Percentiles rank a stretch among this genome's conserved stretches.
phyloP scores from a whole-genome alignment of 2,888 invertebrate species.

The Lasioglossum vierecki region DNA sequence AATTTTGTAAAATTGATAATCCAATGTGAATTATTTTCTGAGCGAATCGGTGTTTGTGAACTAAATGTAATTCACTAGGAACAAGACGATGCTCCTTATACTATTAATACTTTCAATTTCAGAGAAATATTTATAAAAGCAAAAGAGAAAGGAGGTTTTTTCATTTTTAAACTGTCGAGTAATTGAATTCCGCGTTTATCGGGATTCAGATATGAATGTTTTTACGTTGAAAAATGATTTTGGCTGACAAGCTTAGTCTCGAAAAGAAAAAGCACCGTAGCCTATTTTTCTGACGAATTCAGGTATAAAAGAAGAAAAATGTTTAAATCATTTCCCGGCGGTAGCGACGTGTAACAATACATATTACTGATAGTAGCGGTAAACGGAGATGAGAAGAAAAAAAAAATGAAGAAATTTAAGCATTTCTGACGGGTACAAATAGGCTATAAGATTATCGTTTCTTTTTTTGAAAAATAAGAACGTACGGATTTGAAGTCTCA shows the following conservation, averaged over 20 bases:
- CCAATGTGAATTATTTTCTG: conserved; percentile 10
- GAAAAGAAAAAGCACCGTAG: conserved; percentile 38
- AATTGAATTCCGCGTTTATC: conserved; percentile 32
- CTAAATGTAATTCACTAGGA: conserved; percentile 15
- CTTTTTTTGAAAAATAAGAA: conserved; percentile 71
- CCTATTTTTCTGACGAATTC: conserved; percentile 65
- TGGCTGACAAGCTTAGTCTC: conserved; percentile 38
- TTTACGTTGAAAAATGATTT: conserved; percentile 45
- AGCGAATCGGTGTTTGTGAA: conserved; percentile 26
- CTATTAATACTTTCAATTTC: conserved; percentile 1
- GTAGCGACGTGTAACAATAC: conserved; percentile 57
- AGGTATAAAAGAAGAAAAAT: conserved; percentile 39
- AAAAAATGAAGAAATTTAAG: conserved; percentile 60
- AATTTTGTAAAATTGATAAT: conserved; percentile 30
- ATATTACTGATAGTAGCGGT: conserved; percentile 67
- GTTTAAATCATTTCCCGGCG: conserved; percentile 38
- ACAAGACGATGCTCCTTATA: conserved; percentile 8
- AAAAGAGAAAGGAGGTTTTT: neutral
- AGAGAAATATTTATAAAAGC: conserved; percentile 16
- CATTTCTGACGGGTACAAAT: conserved; percentile 83
- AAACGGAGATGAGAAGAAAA: conserved; percentile 54
- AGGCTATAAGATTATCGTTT: conserved; percentile 73
- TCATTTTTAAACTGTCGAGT: conserved; percentile 21
- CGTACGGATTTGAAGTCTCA: conserved; percentile 76
- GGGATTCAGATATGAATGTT: conserved; percentile 36